Base-by-base conservation (phyloP, 2,888 invertebrate genomes). In the Volucella bombylans region DNA sequence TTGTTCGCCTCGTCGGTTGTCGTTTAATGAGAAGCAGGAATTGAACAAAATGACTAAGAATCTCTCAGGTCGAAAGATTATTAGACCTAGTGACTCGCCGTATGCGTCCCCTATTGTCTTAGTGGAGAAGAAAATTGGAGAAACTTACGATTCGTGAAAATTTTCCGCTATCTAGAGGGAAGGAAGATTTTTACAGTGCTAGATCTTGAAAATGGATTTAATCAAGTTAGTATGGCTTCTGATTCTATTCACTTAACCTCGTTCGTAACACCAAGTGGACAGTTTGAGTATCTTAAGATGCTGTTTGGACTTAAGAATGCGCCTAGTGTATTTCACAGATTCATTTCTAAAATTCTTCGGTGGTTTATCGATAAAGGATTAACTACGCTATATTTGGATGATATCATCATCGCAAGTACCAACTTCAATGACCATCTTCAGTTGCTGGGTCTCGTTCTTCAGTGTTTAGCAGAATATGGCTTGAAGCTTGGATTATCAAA, bases 61-160 rank as follows among this genome's bases (percentile, higher is more conserved):
- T 2, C 57, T 41, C 12, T 61, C 50, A n/a, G 18, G 18, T 8
- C 45, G n/a, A 1, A 4, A 14, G 0, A 62, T 72, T 38, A 62
- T 72, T 6, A 61, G n/a, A n/a, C n/a, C n/a, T n/a, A n/a, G n/a
- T n/a, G n/a, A n/a, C n/a, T n/a, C n/a, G n/a, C n/a, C n/a, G n/a
- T n/a, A n/a, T n/a, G n/a, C n/a, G n/a, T n/a, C n/a, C n/a, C n/a
- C n/a, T n/a, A n/a, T n/a, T n/a, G n/a, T n/a, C n/a, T n/a, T n/a
- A n/a, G n/a, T n/a, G n/a, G n/a, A n/a, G n/a, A n/a, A n/a, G 45
- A 0, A 65, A 45, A 0, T 10, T 62, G 0, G 61, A 72, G 45
- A 72, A 72, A 2, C 11, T 38, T 10, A 72, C 72, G 1, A 38
- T 72, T 41, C 54, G 73, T 0, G 65, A 74, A 15, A 61, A 61